Evolutionary conservation across 1,140 invertebrate species (phyloP), one percentile per base, ranked within the genome.

Genomic region (Dinoponera quadriceps): DNA sequence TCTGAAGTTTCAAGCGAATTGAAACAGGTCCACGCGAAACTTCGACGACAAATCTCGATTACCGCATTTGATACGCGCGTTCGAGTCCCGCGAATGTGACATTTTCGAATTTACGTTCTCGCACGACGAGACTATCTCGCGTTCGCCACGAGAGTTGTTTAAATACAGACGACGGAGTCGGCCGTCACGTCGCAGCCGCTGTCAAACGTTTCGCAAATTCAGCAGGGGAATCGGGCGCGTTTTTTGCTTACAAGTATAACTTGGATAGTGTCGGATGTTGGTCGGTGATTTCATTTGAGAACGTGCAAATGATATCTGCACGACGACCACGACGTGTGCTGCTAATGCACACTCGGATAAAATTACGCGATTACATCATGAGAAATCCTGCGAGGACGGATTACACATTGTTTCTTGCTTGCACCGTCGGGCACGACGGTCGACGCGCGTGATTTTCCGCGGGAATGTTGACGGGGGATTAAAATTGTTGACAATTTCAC

Each of bases 331-430:
- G 38, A 9, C 38, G 38, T 9, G 38, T 1, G 0, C 25, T 18
- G 51, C 27, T 25, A 27, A 69, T 69, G 38, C 33, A 51, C 25
- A 18, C 16, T 3, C 48, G 63, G 11, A 57, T 75, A 62, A 71
- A 77, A 84, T 86, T 81, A 81, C 27, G 74, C 48, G 82, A 88
- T 77, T 66, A 54, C 80, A 60, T 72, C 13, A 54, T 55, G 55
- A 78, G 71, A 51, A 84, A 80, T 71, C 51, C 57, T 87, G 48
- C 51, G 49, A 22, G 29, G 1, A 4, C 54, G 27, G 27, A 80
- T 69, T 14, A 33, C 7, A 74, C 7, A 78, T 73, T 84, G 81
- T 86, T 59, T 14, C 18, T 7, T 3, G 14, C 13, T 59, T n/a
- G n/a, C n/a, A 49, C 22, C 48, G 22, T 13, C 54, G 5, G 18